These are phyloP conservation scores for Xanthia icteritia DNA, from an alignment of 2,888 invertebrate genomes.

Conservation along the genomic window DNA sequence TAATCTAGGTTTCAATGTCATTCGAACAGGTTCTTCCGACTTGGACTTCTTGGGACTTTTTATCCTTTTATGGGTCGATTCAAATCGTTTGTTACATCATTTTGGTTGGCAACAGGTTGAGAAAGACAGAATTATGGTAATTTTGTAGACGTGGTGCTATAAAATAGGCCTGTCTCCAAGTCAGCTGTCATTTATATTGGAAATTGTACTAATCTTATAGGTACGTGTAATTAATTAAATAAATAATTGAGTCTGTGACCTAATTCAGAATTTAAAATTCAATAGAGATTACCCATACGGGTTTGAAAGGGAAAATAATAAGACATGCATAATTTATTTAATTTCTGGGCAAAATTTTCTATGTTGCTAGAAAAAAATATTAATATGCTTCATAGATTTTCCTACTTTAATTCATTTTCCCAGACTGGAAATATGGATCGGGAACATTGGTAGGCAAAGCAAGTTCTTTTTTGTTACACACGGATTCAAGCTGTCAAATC, in stretches of 20 bases:
- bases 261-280: slow-evolving; percentile 14
- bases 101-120: slow-evolving; percentile 32
- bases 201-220: slow-evolving; percentile 12
- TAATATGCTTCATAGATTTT: too few species aligned
- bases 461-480: slow-evolving; percentile 20
- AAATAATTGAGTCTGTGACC: slow-evolving; percentile 2
- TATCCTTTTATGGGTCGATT: slow-evolving; percentile 13
- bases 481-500: slow-evolving; percentile 15
- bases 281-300: background rate
- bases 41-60: slow-evolving; percentile 21
- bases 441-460: background rate
- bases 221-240: slow-evolving; percentile 6
- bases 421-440: background rate
- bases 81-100: slow-evolving; percentile 37
- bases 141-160: slow-evolving; percentile 1
- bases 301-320: slow-evolving; percentile 14
- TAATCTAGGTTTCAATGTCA: slow-evolving; percentile 58
- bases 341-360: too few species aligned
- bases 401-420: background rate
- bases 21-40: slow-evolving; percentile 37
- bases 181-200: background rate
- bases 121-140: background rate
- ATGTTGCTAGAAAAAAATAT: too few species aligned
- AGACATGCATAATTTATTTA: background rate
- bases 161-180: slow-evolving; percentile 6